Base-by-base conservation (phyloP, 2,888 invertebrate species). In the Brachyptera risi region DNA sequence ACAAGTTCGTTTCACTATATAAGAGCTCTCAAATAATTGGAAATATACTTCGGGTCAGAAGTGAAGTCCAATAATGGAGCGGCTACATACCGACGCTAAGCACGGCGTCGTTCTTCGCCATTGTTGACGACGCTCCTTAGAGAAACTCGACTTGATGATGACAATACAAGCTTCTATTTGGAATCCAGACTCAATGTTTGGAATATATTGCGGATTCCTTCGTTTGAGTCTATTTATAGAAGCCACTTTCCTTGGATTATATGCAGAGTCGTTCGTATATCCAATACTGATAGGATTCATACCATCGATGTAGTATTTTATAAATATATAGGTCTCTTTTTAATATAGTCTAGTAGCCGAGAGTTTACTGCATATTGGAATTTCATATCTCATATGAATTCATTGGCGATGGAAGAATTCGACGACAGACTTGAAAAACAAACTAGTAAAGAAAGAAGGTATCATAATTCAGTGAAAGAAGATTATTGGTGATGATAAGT, bases 161-260 rank as follows among this genome's bases (percentile, higher is more conserved):
- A n/a, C n/a, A n/a, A n/a, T n/a, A n/a, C n/a, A n/a, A n/a, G n/a
- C n/a, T n/a, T n/a, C n/a, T n/a, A n/a, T 5, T 23, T n/a, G 21
- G 47, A 47, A 47, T 24, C 47, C 47, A n/a, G n/a, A 3, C 47
- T 47, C 47, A 7, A 21, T 24, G 9, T 21, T 24, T 21, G 4
- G 21, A 24, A 24, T 23, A 47, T 47, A 47, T 47, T 47, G 47
- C 47, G 24, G 47, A 47, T 47, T 47, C 47, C 47, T 47, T n/a
- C n/a, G n/a, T n/a, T n/a, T n/a, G n/a, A n/a, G n/a, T n/a, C n/a
- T n/a, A n/a, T n/a, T n/a, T n/a, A n/a, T n/a, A n/a, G n/a, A n/a
- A n/a, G n/a, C n/a, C n/a, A n/a, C n/a, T n/a, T n/a, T n/a, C n/a
- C n/a, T n/a, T n/a, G n/a, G n/a, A n/a, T n/a, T n/a, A n/a, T n/a